Conservation (phyloP, 2,888 invertebrate genomes). For the Drosophila leonis region DNA sequence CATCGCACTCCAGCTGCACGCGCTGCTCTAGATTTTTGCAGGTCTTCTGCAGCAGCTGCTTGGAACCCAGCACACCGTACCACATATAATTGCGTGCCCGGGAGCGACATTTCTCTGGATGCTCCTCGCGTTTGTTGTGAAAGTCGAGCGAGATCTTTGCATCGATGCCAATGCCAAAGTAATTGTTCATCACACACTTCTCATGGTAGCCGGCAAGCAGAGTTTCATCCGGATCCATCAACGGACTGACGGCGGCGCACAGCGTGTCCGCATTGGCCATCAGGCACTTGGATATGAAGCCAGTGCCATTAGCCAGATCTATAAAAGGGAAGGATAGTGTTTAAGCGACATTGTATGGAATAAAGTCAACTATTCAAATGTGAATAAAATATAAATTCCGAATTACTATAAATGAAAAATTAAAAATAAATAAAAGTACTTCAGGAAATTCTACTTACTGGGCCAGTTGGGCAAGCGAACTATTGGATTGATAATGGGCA, state of each 20-base stretch:
- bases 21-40: slow-evolving; percentile 98
- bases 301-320: slow-evolving; percentile 88
- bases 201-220: slow-evolving; percentile 95
- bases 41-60: slow-evolving; percentile 94
- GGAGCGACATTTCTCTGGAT: slow-evolving; percentile 97
- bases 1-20: slow-evolving; percentile 98
- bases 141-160: slow-evolving; percentile 99
- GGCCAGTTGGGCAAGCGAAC: slow-evolving; percentile 96
- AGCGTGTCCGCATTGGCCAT: slow-evolving; percentile 98
- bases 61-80: slow-evolving; percentile 92
- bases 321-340: not conserved
- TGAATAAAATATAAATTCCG: no score
- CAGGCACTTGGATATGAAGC: slow-evolving; percentile 97
- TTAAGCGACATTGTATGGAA: not conserved
- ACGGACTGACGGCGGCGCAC: slow-evolving; percentile 97
- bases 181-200: slow-evolving; percentile 99
- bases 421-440: not conserved
- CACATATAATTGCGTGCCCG: slow-evolving; percentile 98
- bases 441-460: slow-evolving; percentile 86
- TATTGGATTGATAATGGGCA: slow-evolving; percentile 96
- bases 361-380: no score
- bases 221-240: slow-evolving; percentile 96
- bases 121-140: slow-evolving; percentile 98
- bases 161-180: slow-evolving; percentile 99
- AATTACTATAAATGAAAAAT: no score